Evolutionary conservation across 2,113 vertebrate species (phyloP), one percentile per base, ranked within the genome.

Genomic region (Orycteropus afer): DNA sequence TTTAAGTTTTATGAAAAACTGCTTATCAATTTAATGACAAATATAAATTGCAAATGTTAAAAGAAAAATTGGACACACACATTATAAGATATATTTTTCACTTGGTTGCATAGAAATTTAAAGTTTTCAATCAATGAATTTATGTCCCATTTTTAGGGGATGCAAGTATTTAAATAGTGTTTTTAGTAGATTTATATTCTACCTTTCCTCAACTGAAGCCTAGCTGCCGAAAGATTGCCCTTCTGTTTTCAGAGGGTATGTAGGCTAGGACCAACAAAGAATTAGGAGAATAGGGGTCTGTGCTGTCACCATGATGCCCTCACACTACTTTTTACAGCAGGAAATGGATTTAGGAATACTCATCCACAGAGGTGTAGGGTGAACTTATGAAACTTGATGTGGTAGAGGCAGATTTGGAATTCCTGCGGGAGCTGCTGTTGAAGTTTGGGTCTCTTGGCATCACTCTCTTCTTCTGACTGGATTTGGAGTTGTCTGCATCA

Each of bases 261-360:
- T 59, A 59, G 32, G 79, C 79, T 47, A 61, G 83, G 69, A 29
- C 5, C 59, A 42, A 53, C 40, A 22, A 76, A 2, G n/a, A n/a
- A n/a, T n/a, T 0, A 3, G 73, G 42, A 90, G 63, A 40, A 59
- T 0, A 37, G 61, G 67, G 32, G 4, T 32, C 67, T 15, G 3
- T 3, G 63, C 3, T 27, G 59, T 65, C 25, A 11, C n/a, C 22
- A 8, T 1, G 1, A 45, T 42, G 37, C 27, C 45, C 67, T 86
- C 42, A 27, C 4, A 2, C 17, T 34, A 12, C 29, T 32, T 18
- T 2, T n/a, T 42, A 14, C 9, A 14, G 12, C 20, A 32, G 67
- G n/a, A 67, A 42, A 65, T 25, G 37, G 40, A 29, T 94, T 99
- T 97, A 99, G 69, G 98, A 99, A 82, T 99, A 99, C 74, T 99